Base-by-base conservation (phyloP, 2,797 vertebrate genomes). In the Melanitta fusca region DNA sequence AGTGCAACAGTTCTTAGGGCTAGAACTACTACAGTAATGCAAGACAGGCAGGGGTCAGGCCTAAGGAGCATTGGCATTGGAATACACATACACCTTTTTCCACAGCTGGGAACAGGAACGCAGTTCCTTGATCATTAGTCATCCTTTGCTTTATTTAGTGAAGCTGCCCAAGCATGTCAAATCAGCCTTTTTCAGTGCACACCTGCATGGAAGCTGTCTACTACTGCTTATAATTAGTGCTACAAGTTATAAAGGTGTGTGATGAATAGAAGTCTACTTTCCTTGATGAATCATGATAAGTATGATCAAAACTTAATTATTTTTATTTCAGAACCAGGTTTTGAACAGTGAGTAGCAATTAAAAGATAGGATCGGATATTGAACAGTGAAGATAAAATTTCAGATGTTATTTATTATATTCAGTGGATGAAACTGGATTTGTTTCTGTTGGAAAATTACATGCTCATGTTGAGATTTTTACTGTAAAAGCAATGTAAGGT, bases 51-150 rank as follows among this genome's bases (percentile, higher is more conserved):
- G 36, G 36, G 7, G 27, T 66, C 22, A 49, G 43, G 14, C 38
- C 28, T 58, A 21, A 69, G 28, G 8, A 53, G 13, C 8, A 19
- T 10, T 0, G 1, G 24, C 25, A 30, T 13, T 1, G 1, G 24
- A 25, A n/a, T 16, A 16, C 1, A 2, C 3, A 3, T 30, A 13
- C 0, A 0, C 69, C 7, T 28, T 57, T 47, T 89, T 75, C 58
- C 74, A 45, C 20, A 34, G 19, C 30, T 70, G 30, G 24, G n/a
- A 65, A n/a, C 18, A 36, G 49, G n/a, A 71, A 19, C 34, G 38
- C 19, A 43, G 15, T 73, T 84, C 20, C 28, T 51, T 66, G 13
- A 38, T 61, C 13, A 20, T n/a, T 71, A 34, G 6, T 43, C 12
- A 65, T 43, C 47, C 47, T 49, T 49, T 1, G 0, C 27, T 47